Evolutionary conservation across 2,797 vertebrate genomes (phyloP).

Genomic region (Furcifer pardalis): DNA sequence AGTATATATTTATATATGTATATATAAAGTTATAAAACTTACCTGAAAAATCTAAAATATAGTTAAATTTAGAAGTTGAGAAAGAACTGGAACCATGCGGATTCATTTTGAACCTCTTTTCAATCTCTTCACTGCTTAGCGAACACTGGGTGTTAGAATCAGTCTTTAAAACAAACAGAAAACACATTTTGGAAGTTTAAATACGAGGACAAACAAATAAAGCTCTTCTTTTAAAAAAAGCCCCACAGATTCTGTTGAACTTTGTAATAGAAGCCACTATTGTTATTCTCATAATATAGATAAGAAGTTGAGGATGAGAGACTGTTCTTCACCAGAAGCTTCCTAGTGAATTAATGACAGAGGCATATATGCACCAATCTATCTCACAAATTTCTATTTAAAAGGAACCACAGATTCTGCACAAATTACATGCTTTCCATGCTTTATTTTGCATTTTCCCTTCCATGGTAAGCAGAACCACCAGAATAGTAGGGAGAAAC

Average conservation of each 20-base stretch:
- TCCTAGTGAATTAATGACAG: background rate
- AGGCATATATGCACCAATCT: background rate
- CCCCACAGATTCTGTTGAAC: too few species aligned
- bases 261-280: background rate
- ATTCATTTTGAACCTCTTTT: slow-evolving; percentile 89
- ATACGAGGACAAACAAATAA: background rate
- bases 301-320: background rate
- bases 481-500: background rate
- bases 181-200: slow-evolving; percentile 36
- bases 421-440: background rate
- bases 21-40: slow-evolving; percentile 55
- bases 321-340: background rate
- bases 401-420: background rate
- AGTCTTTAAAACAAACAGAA: slow-evolving; percentile 79
- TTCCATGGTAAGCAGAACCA: background rate
- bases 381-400: background rate
- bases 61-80: slow-evolving; percentile 94
- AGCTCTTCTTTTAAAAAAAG: background rate
- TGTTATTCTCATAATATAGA: background rate
- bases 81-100: slow-evolving; percentile 89
- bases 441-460: background rate
- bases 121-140: slow-evolving; percentile 93
- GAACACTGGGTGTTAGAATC: slow-evolving; percentile 89
- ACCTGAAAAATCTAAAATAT: slow-evolving; percentile 93
- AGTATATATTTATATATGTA: slow-evolving; percentile 10